These are phyloP conservation scores for Ceratina japonica DNA, from an alignment of 1,140 invertebrate genomes.

Conservation along the genomic window DNA sequence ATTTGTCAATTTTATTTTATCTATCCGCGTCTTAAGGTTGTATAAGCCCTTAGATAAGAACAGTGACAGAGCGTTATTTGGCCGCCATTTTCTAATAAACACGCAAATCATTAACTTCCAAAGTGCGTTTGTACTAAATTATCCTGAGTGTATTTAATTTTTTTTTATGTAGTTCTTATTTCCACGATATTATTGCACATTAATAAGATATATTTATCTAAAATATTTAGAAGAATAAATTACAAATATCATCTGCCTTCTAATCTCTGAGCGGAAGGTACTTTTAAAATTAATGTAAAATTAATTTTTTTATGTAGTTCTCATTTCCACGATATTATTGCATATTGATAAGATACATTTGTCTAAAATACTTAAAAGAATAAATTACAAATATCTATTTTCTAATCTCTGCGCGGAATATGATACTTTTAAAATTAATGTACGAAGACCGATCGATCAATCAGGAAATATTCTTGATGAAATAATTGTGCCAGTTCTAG, in stretches of 20 bases:
- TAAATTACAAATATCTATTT: background rate
- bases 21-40: no score
- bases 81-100: no score
- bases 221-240: background rate
- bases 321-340: background rate
- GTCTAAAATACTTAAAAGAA: background rate
- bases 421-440: background rate
- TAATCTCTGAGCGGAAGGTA: background rate
- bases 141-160: background rate
- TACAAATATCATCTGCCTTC: background rate
- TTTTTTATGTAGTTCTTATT: background rate
- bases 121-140: no score
- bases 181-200: background rate
- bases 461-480: background rate
- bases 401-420: background rate
- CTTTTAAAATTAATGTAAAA: background rate
- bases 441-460: background rate
- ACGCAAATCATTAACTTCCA: no score
- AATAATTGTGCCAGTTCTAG: background rate
- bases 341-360: no score
- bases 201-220: no score
- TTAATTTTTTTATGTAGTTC: background rate
- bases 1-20: no score
- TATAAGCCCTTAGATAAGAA: no score
- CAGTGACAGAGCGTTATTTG: no score